Evolutionary conservation across 2,113 vertebrate genomes (phyloP), one percentile per base, ranked within the genome.

Genomic region (Pteronura brasiliensis): DNA sequence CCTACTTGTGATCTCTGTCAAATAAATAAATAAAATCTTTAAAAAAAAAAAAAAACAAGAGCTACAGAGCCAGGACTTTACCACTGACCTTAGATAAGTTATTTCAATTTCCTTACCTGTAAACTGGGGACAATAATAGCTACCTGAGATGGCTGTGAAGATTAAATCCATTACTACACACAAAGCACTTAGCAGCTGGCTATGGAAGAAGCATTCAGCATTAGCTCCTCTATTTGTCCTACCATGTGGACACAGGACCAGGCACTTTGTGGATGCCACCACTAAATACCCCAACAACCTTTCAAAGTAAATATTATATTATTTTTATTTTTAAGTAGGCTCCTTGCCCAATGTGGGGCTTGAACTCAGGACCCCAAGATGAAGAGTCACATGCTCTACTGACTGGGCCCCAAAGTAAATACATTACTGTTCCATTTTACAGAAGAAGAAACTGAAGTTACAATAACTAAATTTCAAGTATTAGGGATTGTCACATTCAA

Each of bases 31-130:
- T 42, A 42, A 42, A 42, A 42, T 42, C 42, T 42, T 42, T 42
- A 42, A 42, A 42, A 42, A 42, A 42, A 4, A 42, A 42, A 42
- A 61, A 65, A 13, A 86, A 74, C 7, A 47, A 34, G 34, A 59
- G 52, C 59, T 83, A 44, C n/a, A 29, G 65, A 93, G 31, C 59
- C 65, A 87, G 31, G 42, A 59, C 34, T 57, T 86, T 72, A 80
- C 20, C 31, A 9, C 29, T 6, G 44, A 93, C 39, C 84, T 91
- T 0, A 2, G 79, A 69, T 6, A 39, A 88, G 44, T 95, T 23
- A 87, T 85, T 96, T 74, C 65, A 69, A 90, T 95, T 94, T 97
- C 59, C 84, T 89, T 72, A 83, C 71, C 95, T 57, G 59, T 95
- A 21, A 95, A 89, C 81, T 15, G 52, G 27, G 34, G 17, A 42